A percentile compares a stretch with the other conserved stretches of the same genome.
phyloP scores from a whole-genome alignment of 2,888 invertebrate genomes.

The Blomia tropicalis region DNA sequence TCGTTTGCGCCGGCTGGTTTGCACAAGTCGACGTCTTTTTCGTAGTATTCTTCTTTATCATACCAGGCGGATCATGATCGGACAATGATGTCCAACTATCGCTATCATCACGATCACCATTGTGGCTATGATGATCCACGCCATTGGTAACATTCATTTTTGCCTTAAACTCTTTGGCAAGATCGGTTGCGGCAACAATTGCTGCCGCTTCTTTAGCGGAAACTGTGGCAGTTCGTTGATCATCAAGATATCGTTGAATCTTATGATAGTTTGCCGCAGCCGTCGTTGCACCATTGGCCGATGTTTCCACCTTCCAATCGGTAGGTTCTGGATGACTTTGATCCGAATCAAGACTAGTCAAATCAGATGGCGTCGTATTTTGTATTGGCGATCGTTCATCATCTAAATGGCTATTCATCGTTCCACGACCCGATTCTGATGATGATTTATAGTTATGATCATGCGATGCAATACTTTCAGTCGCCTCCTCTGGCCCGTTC shows the following conservation, averaged over 20 bases:
- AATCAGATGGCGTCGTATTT: constrained; percentile 28
- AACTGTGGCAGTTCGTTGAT: not conserved
- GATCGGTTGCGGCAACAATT: not conserved
- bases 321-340: constrained; percentile 26
- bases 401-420: constrained; percentile 29
- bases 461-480: constrained; percentile 13
- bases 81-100: constrained; percentile 21
- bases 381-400: constrained; percentile 27
- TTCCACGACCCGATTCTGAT: constrained; percentile 32
- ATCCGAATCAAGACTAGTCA: constrained; percentile 31
- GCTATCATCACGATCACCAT: constrained; percentile 18
- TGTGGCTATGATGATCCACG: not conserved
- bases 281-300: not conserved
- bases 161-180: not conserved
- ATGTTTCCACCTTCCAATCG: not conserved
- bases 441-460: constrained; percentile 28
- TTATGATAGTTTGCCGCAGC: not conserved
- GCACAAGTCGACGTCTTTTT: not conserved
- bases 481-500: not conserved
- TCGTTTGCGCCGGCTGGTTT: too few species aligned
- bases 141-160: not conserved
- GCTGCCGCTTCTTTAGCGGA: too few species aligned
- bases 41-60: not conserved
- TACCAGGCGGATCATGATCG: not conserved
- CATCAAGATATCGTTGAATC: constrained; percentile 7